Conservation (phyloP, 2,888 invertebrate genomes). For the Aquatica leii region DNA sequence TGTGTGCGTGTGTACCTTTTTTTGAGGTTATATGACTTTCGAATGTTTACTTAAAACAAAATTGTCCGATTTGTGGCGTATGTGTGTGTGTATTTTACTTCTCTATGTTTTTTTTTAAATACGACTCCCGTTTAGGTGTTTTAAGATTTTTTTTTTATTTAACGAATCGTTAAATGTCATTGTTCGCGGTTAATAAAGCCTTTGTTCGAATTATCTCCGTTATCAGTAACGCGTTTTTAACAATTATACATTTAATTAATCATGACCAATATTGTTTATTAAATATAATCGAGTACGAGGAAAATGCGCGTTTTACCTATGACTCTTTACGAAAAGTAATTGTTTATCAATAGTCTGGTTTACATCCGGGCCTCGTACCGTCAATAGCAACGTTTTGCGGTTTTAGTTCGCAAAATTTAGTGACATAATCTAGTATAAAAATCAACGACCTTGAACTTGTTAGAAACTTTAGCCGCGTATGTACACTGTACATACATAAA, state of each 20-base stretch:
- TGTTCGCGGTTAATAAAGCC: no score
- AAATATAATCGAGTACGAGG: no score
- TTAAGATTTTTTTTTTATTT: no score
- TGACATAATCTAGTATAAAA: slow-evolving; percentile 12
- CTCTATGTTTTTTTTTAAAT: no score
- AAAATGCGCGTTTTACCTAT: neutral
- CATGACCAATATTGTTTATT: neutral
- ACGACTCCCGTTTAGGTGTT: no score
- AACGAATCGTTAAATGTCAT: no score
- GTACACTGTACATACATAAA: slow-evolving; percentile 8
- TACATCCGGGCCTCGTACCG: slow-evolving; percentile 25
- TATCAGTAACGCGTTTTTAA: neutral
- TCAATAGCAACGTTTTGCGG: slow-evolving; percentile 10
- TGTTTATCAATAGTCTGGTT: slow-evolving; percentile 36
- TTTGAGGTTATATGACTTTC: neutral
- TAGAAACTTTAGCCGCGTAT: neutral
- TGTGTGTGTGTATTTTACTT: no score
- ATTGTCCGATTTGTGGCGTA: no score
- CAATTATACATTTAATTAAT: neutral
- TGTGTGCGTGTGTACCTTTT: neutral
- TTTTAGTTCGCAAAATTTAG: slow-evolving; percentile 7
- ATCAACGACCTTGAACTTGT: slow-evolving; percentile 12
- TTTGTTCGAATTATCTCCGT: neutral
- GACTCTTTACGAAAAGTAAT: slow-evolving; percentile 5
- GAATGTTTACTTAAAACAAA: no score